phyloP scores from a whole-genome alignment of 2,797 vertebrate species.

The Crocidura indochinensis region DNA sequence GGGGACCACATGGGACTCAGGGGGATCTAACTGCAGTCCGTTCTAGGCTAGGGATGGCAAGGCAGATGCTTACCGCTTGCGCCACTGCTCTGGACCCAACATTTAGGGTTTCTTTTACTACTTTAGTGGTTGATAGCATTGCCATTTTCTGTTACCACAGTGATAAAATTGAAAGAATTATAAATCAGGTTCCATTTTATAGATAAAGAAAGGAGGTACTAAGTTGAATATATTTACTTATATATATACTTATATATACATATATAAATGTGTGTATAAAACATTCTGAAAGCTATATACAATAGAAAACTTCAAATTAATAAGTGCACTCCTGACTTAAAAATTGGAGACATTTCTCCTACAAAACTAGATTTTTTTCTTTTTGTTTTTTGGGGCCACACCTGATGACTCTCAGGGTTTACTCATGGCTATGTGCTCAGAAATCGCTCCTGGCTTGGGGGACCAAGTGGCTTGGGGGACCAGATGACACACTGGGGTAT shows the following conservation, averaged over 20 bases:
- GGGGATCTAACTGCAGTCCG: no score
- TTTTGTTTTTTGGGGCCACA: no score
- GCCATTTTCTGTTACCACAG: constrained; percentile 47
- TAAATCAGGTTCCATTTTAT: constrained; percentile 59
- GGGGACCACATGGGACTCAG: no score
- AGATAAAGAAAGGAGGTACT: constrained; percentile 18
- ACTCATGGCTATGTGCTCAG: no score
- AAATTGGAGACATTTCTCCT: constrained; percentile 41
- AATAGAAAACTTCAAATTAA: background rate
- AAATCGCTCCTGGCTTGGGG: no score
- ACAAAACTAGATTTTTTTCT: background rate
- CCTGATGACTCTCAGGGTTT: no score
- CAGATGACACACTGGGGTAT: no score
- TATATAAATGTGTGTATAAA: background rate
- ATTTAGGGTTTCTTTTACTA: background rate
- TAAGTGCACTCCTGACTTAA: constrained; percentile 34
- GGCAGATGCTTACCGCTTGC: no score
- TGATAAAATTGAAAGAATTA: constrained; percentile 16
- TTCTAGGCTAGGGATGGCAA: no score
- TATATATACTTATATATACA: no score
- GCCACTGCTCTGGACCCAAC: no score
- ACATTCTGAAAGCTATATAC: constrained; percentile 27
- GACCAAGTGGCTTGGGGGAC: no score
- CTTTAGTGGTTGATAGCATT: constrained; percentile 50
- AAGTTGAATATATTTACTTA: constrained; percentile 25